Conservation (phyloP, 2,113 vertebrate genomes). For the Engystomops pustulosus region DNA sequence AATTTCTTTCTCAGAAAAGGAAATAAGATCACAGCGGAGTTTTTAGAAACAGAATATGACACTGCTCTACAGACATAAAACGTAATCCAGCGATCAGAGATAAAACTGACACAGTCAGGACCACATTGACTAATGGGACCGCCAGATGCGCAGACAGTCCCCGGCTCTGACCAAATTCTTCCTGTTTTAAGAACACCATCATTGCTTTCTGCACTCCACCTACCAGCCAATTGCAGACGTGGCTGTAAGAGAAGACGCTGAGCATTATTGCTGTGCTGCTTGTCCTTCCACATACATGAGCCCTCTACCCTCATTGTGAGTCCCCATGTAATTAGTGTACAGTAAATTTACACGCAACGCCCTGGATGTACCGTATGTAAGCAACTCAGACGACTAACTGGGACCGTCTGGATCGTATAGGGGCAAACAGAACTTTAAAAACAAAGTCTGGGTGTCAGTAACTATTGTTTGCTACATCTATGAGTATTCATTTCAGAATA, state of each 20-base stretch:
- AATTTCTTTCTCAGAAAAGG: constrained; percentile 13
- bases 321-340: neutral
- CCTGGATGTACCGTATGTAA: too few relatives aligned
- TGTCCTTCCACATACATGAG: too few relatives aligned
- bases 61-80: neutral
- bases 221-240: neutral
- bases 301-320: neutral
- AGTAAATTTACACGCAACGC: neutral
- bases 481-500: too few relatives aligned
- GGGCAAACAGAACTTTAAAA: too few relatives aligned
- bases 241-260: neutral
- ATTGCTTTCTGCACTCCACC: neutral
- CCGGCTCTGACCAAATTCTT: neutral
- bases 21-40: neutral
- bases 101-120: neutral
- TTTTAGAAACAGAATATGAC: constrained; percentile 16
- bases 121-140: neutral
- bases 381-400: too few relatives aligned
- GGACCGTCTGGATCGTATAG: too few relatives aligned
- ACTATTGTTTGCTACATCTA: too few relatives aligned
- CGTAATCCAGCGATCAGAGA: constrained; percentile 1
- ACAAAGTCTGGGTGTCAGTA: too few relatives aligned
- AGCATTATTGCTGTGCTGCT: neutral
- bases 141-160: neutral
- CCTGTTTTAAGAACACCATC: neutral